Evolutionary conservation across 2,888 invertebrate genomes (phyloP).

Genomic region (Caenorhabditis sp.): DNA sequence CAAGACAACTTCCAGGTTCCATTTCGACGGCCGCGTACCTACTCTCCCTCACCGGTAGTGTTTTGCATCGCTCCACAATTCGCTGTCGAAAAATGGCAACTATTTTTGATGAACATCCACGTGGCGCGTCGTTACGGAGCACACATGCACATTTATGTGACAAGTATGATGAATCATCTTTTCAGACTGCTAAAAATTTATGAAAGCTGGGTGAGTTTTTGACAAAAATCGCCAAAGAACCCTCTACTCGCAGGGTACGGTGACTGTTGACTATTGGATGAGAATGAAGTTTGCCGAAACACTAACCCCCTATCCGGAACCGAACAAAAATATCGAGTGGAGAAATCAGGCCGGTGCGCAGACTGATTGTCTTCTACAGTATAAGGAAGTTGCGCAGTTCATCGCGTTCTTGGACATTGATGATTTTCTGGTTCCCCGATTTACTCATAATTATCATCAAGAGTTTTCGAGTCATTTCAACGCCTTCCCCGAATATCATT

Average conservation of each 20-base stretch:
- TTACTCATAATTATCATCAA: conserved; percentile 33
- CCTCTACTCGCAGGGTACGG: conserved; percentile 43
- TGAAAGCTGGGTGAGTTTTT: conserved; percentile 26
- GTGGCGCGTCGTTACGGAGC: conserved; percentile 39
- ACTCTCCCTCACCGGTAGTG: conserved; percentile 30
- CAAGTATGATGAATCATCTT: conserved; percentile 41
- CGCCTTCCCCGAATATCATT: conserved; percentile 17
- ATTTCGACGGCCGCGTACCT: conserved; percentile 19
- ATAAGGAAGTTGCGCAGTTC: conserved; percentile 47
- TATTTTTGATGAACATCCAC: conserved; percentile 44
- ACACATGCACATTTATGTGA: conserved; percentile 46
- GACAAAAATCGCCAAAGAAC: too few relatives aligned
- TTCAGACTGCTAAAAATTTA: conserved; percentile 38
- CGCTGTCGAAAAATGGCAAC: conserved; percentile 50
- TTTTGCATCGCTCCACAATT: conserved; percentile 48
- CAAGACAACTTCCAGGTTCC: conserved; percentile 27
- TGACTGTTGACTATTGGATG: conserved; percentile 46
- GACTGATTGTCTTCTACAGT: conserved; percentile 46
- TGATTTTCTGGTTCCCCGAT: conserved; percentile 47
- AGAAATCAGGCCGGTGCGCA: conserved; percentile 52
- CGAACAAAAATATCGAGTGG: conserved; percentile 47
- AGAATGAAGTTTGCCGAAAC: conserved; percentile 36
- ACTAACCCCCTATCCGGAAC: conserved; percentile 12
- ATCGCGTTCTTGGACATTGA: conserved; percentile 50
- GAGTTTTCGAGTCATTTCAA: conserved; percentile 26